These are phyloP conservation scores for Leucozona laternaria DNA, from an alignment of 2,888 invertebrate species.

Conservation along the genomic window DNA sequence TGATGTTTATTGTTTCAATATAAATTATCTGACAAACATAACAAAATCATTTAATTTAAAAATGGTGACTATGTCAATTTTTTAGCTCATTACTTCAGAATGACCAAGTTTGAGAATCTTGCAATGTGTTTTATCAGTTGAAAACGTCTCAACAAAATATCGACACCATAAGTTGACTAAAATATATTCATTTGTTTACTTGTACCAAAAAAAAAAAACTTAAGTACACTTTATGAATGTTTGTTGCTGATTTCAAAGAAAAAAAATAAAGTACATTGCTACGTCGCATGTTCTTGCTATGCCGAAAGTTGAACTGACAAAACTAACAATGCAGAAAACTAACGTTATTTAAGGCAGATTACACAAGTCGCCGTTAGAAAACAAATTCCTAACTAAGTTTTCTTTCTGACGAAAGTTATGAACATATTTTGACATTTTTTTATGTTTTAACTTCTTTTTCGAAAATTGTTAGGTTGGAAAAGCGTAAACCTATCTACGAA, in stretches of 20 bases:
- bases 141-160: background rate
- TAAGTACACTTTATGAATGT: background rate
- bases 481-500: no score
- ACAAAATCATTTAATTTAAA: background rate
- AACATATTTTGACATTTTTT: no score
- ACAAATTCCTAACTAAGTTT: no score
- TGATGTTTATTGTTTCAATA: background rate
- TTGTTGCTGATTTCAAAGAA: background rate
- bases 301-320: no score
- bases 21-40: constrained; percentile 5
- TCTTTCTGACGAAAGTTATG: no score
- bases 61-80: background rate
- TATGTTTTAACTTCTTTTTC: no score
- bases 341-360: no score
- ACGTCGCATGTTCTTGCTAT: background rate
- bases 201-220: background rate
- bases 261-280: background rate
- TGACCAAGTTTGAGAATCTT: background rate
- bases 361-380: no score
- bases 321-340: background rate
- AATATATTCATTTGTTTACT: background rate
- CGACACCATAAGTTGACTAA: background rate
- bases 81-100: background rate
- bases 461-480: no score
- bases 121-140: background rate